Evolutionary conservation across 2,113 vertebrate species (phyloP).

Genomic region (Xyliphius kryptos): DNA sequence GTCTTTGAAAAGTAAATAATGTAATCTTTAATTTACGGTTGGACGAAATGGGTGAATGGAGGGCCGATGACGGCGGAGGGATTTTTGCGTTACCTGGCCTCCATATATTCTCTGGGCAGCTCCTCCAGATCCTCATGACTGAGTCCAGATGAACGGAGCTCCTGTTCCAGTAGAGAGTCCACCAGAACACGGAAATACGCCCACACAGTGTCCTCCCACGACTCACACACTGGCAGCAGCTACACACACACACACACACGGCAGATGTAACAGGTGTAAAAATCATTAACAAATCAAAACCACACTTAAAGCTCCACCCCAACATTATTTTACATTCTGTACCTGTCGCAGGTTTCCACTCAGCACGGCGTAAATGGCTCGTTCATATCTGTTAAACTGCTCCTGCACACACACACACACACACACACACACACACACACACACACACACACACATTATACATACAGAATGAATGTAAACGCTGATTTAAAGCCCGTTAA

Average conservation of each 20-base stretch:
- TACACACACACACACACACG: slow-evolving; percentile 45
- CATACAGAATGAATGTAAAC: no score
- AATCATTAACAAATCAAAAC: no score
- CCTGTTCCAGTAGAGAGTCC: slow-evolving; percentile 90
- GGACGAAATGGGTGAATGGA: no score
- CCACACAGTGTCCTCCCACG: slow-evolving; percentile 96
- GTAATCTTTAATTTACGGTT: no score
- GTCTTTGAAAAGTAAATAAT: no score
- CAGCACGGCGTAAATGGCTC: slow-evolving; percentile 88
- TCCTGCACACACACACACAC: slow-evolving; percentile 52
- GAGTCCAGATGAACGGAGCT: slow-evolving; percentile 80
- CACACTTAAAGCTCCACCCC: no score
- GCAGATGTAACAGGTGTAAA: no score
- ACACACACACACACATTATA: no score
- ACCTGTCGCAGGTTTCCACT: slow-evolving; percentile 96
- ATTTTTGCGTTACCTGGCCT: slow-evolving; percentile 74
- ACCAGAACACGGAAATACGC: slow-evolving; percentile 93
- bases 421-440: slow-evolving; percentile 16
- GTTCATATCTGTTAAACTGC: slow-evolving; percentile 80
- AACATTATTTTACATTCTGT: no score
- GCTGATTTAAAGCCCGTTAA: no score
- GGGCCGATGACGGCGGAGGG: no score
- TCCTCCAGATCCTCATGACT: slow-evolving; percentile 74
- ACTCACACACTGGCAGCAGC: slow-evolving; percentile 89
- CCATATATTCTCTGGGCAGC: slow-evolving; percentile 84